These are phyloP conservation scores for Junonia oenone DNA, from an alignment of 2,888 invertebrate genomes.

Conservation along the genomic window DNA sequence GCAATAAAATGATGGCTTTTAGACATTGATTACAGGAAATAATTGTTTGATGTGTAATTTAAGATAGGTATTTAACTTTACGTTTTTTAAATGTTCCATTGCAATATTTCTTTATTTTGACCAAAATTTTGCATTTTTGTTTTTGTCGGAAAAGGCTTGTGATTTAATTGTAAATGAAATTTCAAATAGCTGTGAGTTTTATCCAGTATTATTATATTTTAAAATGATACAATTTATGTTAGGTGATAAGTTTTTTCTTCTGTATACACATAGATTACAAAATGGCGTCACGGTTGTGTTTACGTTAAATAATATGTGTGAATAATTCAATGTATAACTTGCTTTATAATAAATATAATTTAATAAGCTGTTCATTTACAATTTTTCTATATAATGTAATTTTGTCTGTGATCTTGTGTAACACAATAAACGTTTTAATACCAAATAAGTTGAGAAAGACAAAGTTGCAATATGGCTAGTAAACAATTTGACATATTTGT, in stretches of 20 bases:
- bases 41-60: neutral
- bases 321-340: neutral
- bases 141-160: slow-evolving; percentile 20
- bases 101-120: neutral
- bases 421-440: too few species aligned
- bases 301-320: neutral
- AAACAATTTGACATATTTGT: too few species aligned
- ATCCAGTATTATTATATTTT: slow-evolving; percentile 20
- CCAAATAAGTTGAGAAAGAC: too few species aligned
- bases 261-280: neutral
- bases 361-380: neutral
- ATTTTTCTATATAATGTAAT: neutral
- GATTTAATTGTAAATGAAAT: slow-evolving; percentile 12
- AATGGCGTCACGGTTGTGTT: neutral
- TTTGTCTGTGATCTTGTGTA: neutral
- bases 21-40: neutral
- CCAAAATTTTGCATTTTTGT: neutral
- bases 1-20: neutral
- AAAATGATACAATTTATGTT: neutral
- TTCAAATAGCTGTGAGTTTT: slow-evolving; percentile 12
- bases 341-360: neutral
- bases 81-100: neutral
- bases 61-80: neutral
- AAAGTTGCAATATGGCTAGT: too few species aligned
- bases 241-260: neutral